Base-by-base conservation (phyloP, 2,888 invertebrate species). In the Alloplasta piceator region DNA sequence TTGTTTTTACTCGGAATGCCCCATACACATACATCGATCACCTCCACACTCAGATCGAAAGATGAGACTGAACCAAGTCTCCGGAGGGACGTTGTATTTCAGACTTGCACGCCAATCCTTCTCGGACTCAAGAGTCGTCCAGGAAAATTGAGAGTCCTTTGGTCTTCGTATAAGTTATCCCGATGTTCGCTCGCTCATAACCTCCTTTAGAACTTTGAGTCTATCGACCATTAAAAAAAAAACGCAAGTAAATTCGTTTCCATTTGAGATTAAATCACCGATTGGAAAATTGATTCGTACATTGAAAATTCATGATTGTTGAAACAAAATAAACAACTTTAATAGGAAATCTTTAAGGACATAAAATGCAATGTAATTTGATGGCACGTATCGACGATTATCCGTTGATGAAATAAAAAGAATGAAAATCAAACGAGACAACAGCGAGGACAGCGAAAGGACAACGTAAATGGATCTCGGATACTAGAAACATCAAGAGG, bases 311-410 rank as follows among this genome's bases (percentile, higher is more conserved):
- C 26, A 26, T 26, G 26, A 26, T 26, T 26, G 1, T 26, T 26
- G 26, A 26, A 26, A 26, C 1, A 26, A 26, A 26, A 26, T 26
- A 26, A 26, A 26, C 26, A 26, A 26, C 26, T 26, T 26, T 26
- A 26, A 26, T 26, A 26, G 1, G 26, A 26, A 26, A 26, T 3
- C 26, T 26, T 26, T 26, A 26, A 26, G 26, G 26, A 26, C 26
- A 26, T 52, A 72, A 41, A 60, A 61, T 67, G 12, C 55, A 41
- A 72, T 52, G 4, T 50, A 72, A 46, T 72, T 61, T 68, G 60
- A 55, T 46, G n/a, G 7, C 60, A 78, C 78, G 66, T 67, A 66
- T 16, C 5, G 26, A 52, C 64, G 66, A 78, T 78, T 72, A 50
- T 55, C 60, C 55, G 52, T 66, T 38, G 66, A 41, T 39, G 58